Percentiles rank a stretch among this genome's conserved stretches.
Evolutionary conservation across 64 coral and sea anemone genomes (phyloP).

Genomic region (Platygyra sinensis): DNA sequence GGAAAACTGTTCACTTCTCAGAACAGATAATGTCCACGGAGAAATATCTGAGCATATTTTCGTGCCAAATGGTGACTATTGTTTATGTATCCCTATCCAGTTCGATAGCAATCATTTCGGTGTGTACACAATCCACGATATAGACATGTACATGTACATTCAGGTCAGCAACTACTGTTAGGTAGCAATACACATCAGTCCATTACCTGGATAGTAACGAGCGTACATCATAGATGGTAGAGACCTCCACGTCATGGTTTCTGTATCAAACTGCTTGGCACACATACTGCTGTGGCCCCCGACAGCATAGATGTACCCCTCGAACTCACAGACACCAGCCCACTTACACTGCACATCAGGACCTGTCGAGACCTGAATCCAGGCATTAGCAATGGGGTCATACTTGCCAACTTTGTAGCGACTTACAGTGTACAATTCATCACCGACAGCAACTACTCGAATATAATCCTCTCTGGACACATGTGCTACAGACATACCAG

Average conservation of each 20-base stretch:
- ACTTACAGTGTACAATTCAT: constrained; percentile 98
- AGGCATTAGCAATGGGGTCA: constrained; percentile 91
- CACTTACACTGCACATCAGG: constrained; percentile 98
- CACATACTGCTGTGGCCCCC: constrained; percentile 98
- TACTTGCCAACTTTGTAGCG: constrained; percentile 97
- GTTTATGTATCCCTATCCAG: no score
- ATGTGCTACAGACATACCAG: constrained; percentile 97
- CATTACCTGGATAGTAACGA: constrained; percentile 83
- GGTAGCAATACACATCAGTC: neutral
- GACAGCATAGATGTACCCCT: constrained; percentile 94
- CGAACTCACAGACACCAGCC: constrained; percentile 92
- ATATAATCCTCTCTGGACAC: constrained; percentile 98
- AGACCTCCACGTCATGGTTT: constrained; percentile 78
- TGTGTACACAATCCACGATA: neutral
- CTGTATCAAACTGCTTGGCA: constrained; percentile 95
- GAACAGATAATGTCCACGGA: no score
- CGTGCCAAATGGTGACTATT: no score
- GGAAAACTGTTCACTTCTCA: no score
- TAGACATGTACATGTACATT: neutral
- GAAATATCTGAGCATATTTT: no score
- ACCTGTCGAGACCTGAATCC: constrained; percentile 85
- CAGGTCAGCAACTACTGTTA: neutral
- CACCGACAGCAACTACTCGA: constrained; percentile 88
- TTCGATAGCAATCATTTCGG: no score
- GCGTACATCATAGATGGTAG: constrained; percentile 94